Evolutionary conservation across 1,140 invertebrate species (phyloP), one percentile per base, ranked within the genome.

Genomic region (Rhagoletis pomonella): DNA sequence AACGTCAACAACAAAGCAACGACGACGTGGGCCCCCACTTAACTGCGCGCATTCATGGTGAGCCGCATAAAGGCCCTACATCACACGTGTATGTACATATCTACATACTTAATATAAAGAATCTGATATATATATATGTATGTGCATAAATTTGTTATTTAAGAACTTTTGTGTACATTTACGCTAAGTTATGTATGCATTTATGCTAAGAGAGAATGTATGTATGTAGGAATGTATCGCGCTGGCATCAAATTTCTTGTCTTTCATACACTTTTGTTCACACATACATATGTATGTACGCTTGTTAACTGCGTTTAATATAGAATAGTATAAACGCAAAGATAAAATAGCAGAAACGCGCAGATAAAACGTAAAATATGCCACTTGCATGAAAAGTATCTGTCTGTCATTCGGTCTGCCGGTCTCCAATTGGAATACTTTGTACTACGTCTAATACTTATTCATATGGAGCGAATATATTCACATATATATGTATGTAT

Each of bases 1-100:
- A 81, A 81, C 73, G 50, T 81, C 73, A 81, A 58, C 73, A 81
- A 58, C 73, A 81, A 81, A 67, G 64, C 73, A 9, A 58, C 73
- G 73, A 58, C 73, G 73, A 50, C n/a, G 17, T 81, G 73, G 42
- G 73, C 19, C 73, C 19, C 73, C 73, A 81, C 47, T 81, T 81
- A 81, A 29, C 42, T 19, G 73, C 73, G 73, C 73, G 73, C 50
- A 55, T 81, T 81, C 47, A 81, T 58, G 73, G 47, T 55, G 47
- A 81, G 73, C 73, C 55, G 19, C 50, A 81, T 50, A 81, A 81
- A 55, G 47, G 44, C 69, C 12, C 19, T 42, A 69, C 14, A 29
- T 3, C 44, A 47, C 14, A 17, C 14, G 47, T 6, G 10, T 9
- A 67, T 67, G 29, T 19, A 39, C 3, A 6, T 67, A 67, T 29